Evolutionary conservation across 2,113 vertebrate species (phyloP).

Genomic region (Oxygymnocypris stewartii): DNA sequence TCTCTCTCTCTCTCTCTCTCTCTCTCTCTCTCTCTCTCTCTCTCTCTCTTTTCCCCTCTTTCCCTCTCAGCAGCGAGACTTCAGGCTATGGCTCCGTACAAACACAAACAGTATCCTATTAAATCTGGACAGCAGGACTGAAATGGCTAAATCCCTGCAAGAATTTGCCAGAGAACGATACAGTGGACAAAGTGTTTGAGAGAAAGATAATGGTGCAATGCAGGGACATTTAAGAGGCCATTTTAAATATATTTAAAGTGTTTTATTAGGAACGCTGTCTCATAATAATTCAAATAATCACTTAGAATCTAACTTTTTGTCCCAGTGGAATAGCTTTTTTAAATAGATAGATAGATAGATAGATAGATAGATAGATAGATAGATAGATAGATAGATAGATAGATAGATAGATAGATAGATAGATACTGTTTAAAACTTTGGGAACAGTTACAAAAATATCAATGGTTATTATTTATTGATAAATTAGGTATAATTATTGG

Average conservation of each 20-base stretch:
- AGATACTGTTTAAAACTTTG: too few relatives aligned
- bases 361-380: too few relatives aligned
- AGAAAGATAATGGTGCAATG: background rate
- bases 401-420: too few relatives aligned
- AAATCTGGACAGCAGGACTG: slow-evolving; percentile 53
- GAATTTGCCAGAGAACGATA: slow-evolving; percentile 22
- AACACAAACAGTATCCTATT: slow-evolving; percentile 42
- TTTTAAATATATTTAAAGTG: background rate
- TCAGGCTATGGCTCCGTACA: slow-evolving; percentile 9
- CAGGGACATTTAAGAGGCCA: background rate
- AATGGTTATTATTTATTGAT: too few relatives aligned
- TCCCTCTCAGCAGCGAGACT: slow-evolving; percentile 19
- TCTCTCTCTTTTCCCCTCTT: too few relatives aligned
- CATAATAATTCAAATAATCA: background rate
- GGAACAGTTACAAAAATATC: too few relatives aligned
- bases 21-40: too few relatives aligned
- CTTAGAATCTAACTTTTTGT: too few relatives aligned
- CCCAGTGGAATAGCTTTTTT: background rate
- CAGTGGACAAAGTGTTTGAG: background rate
- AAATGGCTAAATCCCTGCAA: slow-evolving; percentile 42
- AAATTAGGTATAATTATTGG: too few relatives aligned
- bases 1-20: too few relatives aligned
- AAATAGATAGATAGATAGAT: too few relatives aligned
- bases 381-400: too few relatives aligned
- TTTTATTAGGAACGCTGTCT: background rate